Evolutionary conservation across 2,888 invertebrate species (phyloP), one percentile per base, ranked within the genome.

Genomic region (Napeogenes sylphis): DNA sequence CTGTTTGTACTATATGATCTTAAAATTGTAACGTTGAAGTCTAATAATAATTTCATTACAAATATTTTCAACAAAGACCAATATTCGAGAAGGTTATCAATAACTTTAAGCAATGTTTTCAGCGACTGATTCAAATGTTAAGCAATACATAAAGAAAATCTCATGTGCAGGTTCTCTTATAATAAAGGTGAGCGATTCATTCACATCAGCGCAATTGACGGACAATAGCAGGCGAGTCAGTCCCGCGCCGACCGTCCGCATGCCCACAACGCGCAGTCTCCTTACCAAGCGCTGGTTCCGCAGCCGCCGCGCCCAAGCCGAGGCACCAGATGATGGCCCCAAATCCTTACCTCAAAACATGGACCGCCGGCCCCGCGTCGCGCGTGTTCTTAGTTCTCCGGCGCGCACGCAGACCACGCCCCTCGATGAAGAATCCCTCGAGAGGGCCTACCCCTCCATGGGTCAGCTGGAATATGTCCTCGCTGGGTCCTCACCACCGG

Each of bases 401-500:
- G 75, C 76, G 6, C 71, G 75, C 13, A 70, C 78, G 2, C 79
- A 78, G 45, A 70, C 74, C 67, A 74, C 76, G 54, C 77, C 84
- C 65, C 75, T 78, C 65, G 87, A 88, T 73, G 85, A 83, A 63
- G 87, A 87, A 66, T 82, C 93, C 81, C 91, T 94, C 73, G 94
- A 94, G 78, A 92, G 94, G 68, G 94, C 93, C 78, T 93, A 92
- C 78, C 93, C 94, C 67, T 92, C 94, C 73, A 87, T 83, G 83
- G 93, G 92, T 55, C 94, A 94, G 83, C 93, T 94, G 81, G 94
- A 94, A 83, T 95, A 94, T 83, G 94, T 95, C 91, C 94, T 95
- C 81, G 94, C 94, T 74, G 95, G 95, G 63, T 94, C 94, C 47
- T 94, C 95, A 21, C 95, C 95, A 8, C 95, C 95, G 42, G 94